A percentile compares a stretch with the other conserved stretches of the same genome.
Conservation (phyloP, 2,888 invertebrate species). For the Cephus spinipes region DNA sequence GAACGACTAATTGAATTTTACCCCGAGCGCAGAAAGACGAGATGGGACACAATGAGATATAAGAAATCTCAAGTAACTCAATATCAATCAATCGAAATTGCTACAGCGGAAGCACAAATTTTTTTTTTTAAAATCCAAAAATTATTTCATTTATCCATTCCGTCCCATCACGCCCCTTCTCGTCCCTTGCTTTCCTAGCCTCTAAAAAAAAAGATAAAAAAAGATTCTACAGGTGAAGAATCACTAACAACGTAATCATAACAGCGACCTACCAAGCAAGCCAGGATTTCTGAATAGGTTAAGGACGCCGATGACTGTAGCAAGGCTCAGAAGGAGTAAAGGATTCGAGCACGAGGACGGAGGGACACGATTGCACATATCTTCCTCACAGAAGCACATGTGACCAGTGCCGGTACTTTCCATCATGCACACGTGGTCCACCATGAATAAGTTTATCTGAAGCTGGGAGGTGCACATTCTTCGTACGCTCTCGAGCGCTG, state of each 20-base stretch:
- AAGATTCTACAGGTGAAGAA: conserved; percentile 29
- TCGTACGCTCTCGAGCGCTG: conserved; percentile 91
- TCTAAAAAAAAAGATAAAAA: background rate
- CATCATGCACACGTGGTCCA: conserved; percentile 98
- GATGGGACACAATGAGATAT: background rate
- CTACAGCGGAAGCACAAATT: background rate
- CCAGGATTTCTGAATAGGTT: conserved; percentile 51
- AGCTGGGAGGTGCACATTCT: conserved; percentile 93
- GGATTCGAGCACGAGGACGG: conserved; percentile 57
- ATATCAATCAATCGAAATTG: background rate
- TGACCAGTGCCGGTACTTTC: conserved; percentile 98
- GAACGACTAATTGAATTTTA: background rate
- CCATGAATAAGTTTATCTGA: conserved; percentile 97
- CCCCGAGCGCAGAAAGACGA: background rate
- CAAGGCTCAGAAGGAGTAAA: conserved; percentile 55
- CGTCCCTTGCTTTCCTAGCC: background rate
- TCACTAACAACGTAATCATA: conserved; percentile 45
- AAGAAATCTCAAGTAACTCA: background rate
- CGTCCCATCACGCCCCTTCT: background rate
- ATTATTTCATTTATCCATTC: background rate
- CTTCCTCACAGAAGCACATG: conserved; percentile 99
- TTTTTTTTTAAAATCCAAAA: background rate
- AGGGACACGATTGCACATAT: conserved; percentile 85
- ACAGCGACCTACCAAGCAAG: conserved; percentile 65
- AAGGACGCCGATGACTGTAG: conserved; percentile 55